phyloP scores from a whole-genome alignment of 2,797 vertebrate genomes.

The Lepilemur ruficaudatus region DNA sequence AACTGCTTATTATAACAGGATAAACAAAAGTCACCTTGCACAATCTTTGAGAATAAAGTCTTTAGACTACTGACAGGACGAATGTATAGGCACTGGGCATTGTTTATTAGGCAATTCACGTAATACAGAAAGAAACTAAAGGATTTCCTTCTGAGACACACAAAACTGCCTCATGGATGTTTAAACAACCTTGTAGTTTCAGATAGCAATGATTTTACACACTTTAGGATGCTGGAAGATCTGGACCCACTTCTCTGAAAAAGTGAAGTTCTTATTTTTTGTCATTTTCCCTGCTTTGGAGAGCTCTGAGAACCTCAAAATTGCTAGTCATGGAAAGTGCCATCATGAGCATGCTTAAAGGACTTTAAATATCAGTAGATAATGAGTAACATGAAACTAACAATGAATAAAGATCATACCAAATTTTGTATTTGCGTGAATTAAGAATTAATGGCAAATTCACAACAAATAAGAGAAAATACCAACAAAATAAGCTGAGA shows the following conservation, averaged over 20 bases:
- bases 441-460: background rate
- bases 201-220: background rate
- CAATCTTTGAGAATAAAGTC: background rate
- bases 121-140: background rate
- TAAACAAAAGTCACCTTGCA: background rate
- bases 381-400: background rate
- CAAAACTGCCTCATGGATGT: background rate
- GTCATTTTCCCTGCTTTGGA: background rate
- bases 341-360: background rate
- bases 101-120: background rate
- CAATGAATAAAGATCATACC: background rate
- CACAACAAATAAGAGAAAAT: background rate
- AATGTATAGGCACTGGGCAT: background rate
- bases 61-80: background rate
- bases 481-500: background rate
- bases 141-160: background rate
- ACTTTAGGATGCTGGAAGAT: background rate
- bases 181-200: background rate
- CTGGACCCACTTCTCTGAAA: background rate
- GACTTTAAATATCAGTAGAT: background rate
- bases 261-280: background rate
- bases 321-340: background rate
- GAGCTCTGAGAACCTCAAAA: background rate
- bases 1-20: background rate
- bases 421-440: background rate